phyloP scores from a whole-genome alignment of 2,888 invertebrate genomes.

The Smittia sp. region DNA sequence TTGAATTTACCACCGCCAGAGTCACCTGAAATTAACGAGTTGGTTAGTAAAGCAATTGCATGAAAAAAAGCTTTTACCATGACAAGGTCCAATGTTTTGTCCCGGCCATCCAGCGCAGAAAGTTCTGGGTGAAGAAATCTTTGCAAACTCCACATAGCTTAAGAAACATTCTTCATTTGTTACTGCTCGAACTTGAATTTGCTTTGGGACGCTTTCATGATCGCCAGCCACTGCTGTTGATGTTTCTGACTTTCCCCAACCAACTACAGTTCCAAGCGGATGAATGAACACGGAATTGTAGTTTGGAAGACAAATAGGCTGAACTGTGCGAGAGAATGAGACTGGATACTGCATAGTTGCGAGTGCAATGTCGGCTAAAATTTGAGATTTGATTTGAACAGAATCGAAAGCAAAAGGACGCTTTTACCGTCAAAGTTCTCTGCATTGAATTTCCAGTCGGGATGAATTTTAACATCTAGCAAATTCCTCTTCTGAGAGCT shows the following conservation, averaged over 20 bases:
- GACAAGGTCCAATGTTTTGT: conserved; percentile 5
- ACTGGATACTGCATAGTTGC: conserved; percentile 8
- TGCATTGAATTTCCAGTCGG: conserved; percentile 1
- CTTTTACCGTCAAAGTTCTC: conserved; percentile 7
- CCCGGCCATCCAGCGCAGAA: conserved; percentile 19
- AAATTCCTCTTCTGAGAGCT: neutral
- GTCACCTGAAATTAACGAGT: conserved; percentile 17
- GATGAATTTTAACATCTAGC: neutral
- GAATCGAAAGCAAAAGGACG: no score
- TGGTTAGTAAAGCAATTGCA: no score
- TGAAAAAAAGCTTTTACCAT: neutral
- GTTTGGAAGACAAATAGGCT: conserved; percentile 11
- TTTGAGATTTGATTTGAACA: no score
- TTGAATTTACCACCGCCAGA: no score
- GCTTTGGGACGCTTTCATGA: conserved; percentile 3
- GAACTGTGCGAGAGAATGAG: neutral
- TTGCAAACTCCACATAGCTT: neutral
- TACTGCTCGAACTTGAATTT: neutral
- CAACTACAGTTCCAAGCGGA: neutral
- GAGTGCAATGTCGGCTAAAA: neutral
- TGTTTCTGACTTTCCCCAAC: conserved; percentile 1
- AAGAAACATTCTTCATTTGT: conserved; percentile 5
- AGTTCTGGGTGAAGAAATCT: neutral
- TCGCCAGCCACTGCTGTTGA: neutral
- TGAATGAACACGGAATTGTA: neutral